These are phyloP conservation scores for Ophioninae sp. DNA, from an alignment of 2,888 invertebrate species.

Conservation along the genomic window DNA sequence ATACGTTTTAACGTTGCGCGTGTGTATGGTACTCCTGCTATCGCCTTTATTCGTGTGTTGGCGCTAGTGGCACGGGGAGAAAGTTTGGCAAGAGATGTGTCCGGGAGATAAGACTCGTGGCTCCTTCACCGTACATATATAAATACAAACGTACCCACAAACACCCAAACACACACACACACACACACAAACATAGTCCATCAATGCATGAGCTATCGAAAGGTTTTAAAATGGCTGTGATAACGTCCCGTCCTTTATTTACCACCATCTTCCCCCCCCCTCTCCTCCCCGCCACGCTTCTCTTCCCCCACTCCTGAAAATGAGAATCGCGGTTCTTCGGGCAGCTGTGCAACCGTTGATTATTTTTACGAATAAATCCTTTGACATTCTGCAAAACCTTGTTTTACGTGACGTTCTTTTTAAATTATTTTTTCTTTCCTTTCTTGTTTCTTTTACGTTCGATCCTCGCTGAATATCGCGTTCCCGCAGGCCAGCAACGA, in stretches of 20 bases:
- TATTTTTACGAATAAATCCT: not conserved
- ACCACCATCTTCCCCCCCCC: too few relatives aligned
- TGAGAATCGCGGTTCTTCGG: slow-evolving; percentile 1
- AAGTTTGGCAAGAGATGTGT: slow-evolving; percentile 79
- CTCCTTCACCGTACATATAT: slow-evolving; percentile 29
- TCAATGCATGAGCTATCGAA: slow-evolving; percentile 7
- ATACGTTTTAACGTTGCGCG: slow-evolving; percentile 5
- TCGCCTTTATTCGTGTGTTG: slow-evolving; percentile 41
- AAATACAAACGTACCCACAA: too few relatives aligned
- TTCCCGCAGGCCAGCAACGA: slow-evolving; percentile 7
- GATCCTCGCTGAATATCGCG: slow-evolving; percentile 9
- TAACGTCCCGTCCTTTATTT: slow-evolving; percentile 68
- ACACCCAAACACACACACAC: too few relatives aligned
- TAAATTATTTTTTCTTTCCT: slow-evolving; percentile 2
- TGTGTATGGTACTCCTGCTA: slow-evolving; percentile 31
- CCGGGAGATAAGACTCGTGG: slow-evolving; percentile 78
- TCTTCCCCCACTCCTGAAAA: not conserved
- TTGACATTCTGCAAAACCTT: not conserved
- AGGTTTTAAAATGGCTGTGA: slow-evolving; percentile 79
- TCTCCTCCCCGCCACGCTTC: too few relatives aligned
- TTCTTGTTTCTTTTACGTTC: not conserved
- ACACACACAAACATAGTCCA: slow-evolving; percentile 5
- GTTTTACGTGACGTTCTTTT: not conserved
- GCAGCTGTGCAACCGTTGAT: slow-evolving; percentile 11
- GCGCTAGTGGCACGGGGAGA: slow-evolving; percentile 65